Evolutionary conservation across 2,888 invertebrate genomes (phyloP).

Genomic region (Pharmacophagus antenor): DNA sequence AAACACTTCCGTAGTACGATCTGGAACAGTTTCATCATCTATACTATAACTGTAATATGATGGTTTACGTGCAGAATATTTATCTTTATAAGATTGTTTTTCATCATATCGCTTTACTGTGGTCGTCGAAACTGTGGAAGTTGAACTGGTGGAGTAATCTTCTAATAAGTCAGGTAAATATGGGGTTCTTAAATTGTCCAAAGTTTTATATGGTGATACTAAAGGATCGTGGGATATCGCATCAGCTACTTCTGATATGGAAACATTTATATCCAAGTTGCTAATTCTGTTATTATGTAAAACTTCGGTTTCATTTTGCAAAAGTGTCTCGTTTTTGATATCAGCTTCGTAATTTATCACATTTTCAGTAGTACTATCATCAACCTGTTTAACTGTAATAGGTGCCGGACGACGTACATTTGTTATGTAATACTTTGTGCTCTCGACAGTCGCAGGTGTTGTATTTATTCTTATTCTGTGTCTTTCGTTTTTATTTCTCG

Average conservation of each 20-base stretch:
- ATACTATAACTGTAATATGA: slow-evolving; percentile 66
- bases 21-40: slow-evolving; percentile 59
- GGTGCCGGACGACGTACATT: slow-evolving; percentile 58
- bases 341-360: slow-evolving; percentile 10
- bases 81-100: slow-evolving; percentile 41
- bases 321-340: slow-evolving; percentile 10
- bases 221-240: slow-evolving; percentile 60
- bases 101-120: slow-evolving; percentile 39
- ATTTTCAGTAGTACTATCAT: slow-evolving; percentile 52
- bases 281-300: slow-evolving; percentile 39
- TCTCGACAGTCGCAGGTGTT: slow-evolving; percentile 39
- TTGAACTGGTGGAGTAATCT: slow-evolving; percentile 47
- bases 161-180: slow-evolving; percentile 39
- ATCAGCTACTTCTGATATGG: slow-evolving; percentile 47
- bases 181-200: slow-evolving; percentile 40
- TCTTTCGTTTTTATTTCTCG: slow-evolving; percentile 33
- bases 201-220: slow-evolving; percentile 71
- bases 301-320: slow-evolving; percentile 35
- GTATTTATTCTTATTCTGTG: slow-evolving; percentile 41
- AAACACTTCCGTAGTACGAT: slow-evolving; percentile 70
- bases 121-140: slow-evolving; percentile 42
- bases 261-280: slow-evolving; percentile 48
- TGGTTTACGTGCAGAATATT: slow-evolving; percentile 44
- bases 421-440: slow-evolving; percentile 61
- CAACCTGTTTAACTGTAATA: slow-evolving; percentile 38